phyloP scores from a whole-genome alignment of 2,797 vertebrate species.

The Lerista edwardsae region DNA sequence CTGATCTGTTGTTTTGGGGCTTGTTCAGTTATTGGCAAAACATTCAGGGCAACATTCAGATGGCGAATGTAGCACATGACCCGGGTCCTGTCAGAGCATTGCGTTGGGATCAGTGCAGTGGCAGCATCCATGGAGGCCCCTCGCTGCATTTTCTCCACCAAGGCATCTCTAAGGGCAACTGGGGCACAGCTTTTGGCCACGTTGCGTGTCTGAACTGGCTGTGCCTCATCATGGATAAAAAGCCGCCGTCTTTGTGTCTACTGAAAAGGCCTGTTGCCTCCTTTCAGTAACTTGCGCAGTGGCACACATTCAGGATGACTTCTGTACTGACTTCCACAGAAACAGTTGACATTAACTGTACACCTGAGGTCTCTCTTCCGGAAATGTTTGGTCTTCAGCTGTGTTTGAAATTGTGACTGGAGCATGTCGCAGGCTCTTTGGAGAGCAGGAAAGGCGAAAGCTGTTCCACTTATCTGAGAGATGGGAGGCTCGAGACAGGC shows the following conservation, averaged over 20 bases:
- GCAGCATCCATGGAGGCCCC: background rate
- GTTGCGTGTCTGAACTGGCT: too few species aligned
- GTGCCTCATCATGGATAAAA: background rate
- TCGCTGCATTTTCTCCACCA: background rate
- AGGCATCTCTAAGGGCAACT: background rate
- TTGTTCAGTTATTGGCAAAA: too few species aligned
- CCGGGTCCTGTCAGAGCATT: background rate
- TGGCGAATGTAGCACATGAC: background rate
- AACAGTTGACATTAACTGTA: background rate
- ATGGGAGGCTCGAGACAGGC: background rate
- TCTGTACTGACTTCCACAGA: too few species aligned
- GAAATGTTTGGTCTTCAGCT: background rate
- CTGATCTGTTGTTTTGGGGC: too few species aligned
- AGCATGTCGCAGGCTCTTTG: background rate
- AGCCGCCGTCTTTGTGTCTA: background rate
- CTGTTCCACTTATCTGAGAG: background rate
- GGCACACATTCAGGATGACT: too few species aligned
- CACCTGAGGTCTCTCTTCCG: too few species aligned
- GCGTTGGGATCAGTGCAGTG: background rate
- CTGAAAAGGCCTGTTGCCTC: background rate
- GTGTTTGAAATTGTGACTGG: background rate
- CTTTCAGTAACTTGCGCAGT: background rate
- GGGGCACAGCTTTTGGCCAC: background rate
- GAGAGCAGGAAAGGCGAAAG: background rate
- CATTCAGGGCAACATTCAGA: background rate